phyloP scores from a whole-genome alignment of 64 coral and sea anemone genomes.

The Acropora yongei region DNA sequence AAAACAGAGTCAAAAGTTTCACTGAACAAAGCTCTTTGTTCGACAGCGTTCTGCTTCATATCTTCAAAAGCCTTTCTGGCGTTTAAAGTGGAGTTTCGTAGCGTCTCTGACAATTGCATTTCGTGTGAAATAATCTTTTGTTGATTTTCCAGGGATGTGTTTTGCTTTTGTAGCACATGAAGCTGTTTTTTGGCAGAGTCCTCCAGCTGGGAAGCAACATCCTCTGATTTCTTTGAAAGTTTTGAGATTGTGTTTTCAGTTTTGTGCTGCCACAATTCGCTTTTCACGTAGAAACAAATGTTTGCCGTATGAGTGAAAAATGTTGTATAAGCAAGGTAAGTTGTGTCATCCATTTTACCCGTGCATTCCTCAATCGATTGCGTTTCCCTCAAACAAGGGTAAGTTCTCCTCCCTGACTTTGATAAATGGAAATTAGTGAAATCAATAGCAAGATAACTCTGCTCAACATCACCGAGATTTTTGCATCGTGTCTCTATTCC shows the following conservation, averaged over 20 bases:
- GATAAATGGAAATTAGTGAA: conserved; percentile 95
- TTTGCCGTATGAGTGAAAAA: conserved; percentile 96
- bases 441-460: conserved; percentile 93
- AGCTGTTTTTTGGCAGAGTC: conserved; percentile 78
- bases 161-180: conserved; percentile 73
- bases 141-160: conserved; percentile 86
- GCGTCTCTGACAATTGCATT: conserved; percentile 63
- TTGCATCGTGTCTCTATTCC: conserved; percentile 84
- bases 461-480: conserved; percentile 90
- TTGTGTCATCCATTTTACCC: conserved; percentile 74
- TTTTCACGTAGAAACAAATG: conserved; percentile 97
- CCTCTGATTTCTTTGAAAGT: conserved; percentile 81
- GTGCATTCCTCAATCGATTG: conserved; percentile 88
- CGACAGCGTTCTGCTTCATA: conserved; percentile 81
- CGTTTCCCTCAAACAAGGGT: conserved; percentile 70
- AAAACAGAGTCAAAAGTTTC: conserved; percentile 94
- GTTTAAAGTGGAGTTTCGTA: conserved; percentile 71
- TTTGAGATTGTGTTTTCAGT: conserved; percentile 93
- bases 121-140: conserved; percentile 82
- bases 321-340: conserved; percentile 89
- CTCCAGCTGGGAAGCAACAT: conserved; percentile 88
- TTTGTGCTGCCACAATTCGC: conserved; percentile 87
- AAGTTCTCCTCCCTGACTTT: conserved; percentile 91
- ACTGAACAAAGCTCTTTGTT: conserved; percentile 87
- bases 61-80: conserved; percentile 88